Percentiles rank a stretch among this genome's conserved stretches.
Conservation (phyloP, 2,888 invertebrate species). For the Fragum fragum region DNA sequence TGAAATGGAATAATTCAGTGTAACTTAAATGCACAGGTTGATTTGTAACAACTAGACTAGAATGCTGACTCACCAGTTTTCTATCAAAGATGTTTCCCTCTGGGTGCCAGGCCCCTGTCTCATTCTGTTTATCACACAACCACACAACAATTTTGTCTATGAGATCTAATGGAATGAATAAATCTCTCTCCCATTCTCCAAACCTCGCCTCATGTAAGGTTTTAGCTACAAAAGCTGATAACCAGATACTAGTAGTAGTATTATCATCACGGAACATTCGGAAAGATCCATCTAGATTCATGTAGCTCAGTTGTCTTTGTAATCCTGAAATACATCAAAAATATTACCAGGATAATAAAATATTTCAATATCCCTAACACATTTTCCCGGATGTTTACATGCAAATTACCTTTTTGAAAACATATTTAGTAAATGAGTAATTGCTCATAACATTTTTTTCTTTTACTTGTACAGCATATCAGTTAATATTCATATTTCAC, state of each 20-base stretch:
- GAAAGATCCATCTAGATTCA: constrained; percentile 96
- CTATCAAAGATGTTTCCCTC: constrained; percentile 90
- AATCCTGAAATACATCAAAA: constrained; percentile 90
- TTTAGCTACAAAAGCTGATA: constrained; percentile 96
- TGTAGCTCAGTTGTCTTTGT: constrained; percentile 96
- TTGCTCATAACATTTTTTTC: too few relatives aligned
- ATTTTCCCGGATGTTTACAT: too few relatives aligned
- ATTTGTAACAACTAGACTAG: too few relatives aligned
- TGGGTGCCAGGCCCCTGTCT: constrained; percentile 92
- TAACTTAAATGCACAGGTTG: too few relatives aligned
- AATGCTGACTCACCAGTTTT: constrained; percentile 89
- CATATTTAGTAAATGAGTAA: too few relatives aligned
- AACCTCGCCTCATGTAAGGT: constrained; percentile 96
- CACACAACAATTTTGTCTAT: constrained; percentile 95
- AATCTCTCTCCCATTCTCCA: constrained; percentile 98
- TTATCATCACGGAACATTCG: constrained; percentile 91
- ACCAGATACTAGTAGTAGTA: constrained; percentile 92
- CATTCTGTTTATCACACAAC: constrained; percentile 94
- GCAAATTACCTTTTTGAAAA: too few relatives aligned
- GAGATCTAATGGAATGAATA: constrained; percentile 96
- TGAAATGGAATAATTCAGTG: too few relatives aligned
- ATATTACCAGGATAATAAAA: too few relatives aligned
- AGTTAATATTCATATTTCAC: too few relatives aligned
- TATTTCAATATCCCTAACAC: too few relatives aligned
- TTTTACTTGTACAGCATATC: too few relatives aligned